phyloP scores from a whole-genome alignment of 2,797 vertebrate genomes.

The Lepus oiostolus region DNA sequence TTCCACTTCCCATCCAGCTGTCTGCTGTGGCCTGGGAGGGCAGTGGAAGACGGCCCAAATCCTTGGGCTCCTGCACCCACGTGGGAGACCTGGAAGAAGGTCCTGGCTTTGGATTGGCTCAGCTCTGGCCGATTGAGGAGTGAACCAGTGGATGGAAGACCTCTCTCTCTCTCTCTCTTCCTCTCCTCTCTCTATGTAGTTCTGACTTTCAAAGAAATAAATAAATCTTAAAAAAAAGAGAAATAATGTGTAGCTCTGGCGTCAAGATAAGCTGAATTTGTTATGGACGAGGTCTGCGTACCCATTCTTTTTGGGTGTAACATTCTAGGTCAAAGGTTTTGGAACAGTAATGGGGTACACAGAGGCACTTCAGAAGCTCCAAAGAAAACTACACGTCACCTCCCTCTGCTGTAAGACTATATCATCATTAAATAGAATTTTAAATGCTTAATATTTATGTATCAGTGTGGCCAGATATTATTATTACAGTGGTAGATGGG shows the following conservation, averaged over 20 bases:
- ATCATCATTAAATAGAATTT: slow-evolving; percentile 75
- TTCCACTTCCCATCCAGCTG: too few species aligned
- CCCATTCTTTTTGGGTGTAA: background rate
- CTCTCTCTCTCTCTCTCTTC: too few species aligned
- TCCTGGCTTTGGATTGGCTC: too few species aligned
- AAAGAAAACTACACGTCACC: slow-evolving; percentile 37
- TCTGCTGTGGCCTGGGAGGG: too few species aligned
- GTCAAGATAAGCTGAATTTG: background rate
- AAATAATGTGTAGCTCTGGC: background rate
- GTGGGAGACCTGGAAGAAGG: too few species aligned
- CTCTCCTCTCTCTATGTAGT: too few species aligned
- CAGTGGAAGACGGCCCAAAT: too few species aligned
- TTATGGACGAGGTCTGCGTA: background rate
- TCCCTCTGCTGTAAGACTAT: slow-evolving; percentile 53
- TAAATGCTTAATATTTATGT: slow-evolving; percentile 89
- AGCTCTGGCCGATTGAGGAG: too few species aligned
- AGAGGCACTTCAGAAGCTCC: background rate
- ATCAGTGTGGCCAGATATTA: slow-evolving; percentile 77
- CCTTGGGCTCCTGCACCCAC: too few species aligned
- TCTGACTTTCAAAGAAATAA: too few species aligned
- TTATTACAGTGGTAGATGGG: slow-evolving; percentile 81
- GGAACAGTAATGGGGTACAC: background rate
- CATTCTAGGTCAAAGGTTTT: background rate
- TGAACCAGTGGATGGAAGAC: too few species aligned
- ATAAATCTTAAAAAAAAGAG: too few species aligned